These are phyloP conservation scores for Zaprionus nigranus DNA, from an alignment of 1,140 invertebrate genomes.

Conservation along the genomic window DNA sequence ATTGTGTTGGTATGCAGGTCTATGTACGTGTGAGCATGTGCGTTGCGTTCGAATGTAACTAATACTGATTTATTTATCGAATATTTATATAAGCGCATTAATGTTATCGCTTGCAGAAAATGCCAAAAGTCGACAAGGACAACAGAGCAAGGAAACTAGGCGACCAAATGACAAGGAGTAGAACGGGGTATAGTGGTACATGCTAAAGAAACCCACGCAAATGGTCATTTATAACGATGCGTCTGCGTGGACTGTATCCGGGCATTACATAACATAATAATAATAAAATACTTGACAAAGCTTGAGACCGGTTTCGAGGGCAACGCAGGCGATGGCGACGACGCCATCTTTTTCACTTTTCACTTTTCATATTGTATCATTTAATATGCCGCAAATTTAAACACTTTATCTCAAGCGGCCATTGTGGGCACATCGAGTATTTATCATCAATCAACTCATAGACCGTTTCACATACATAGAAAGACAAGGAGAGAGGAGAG, in stretches of 20 bases:
- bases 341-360: slow-evolving; percentile 25
- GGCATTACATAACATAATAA: slow-evolving; percentile 72
- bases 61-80: slow-evolving; percentile 79
- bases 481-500: background rate
- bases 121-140: slow-evolving; percentile 44
- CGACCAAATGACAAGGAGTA: background rate
- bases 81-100: slow-evolving; percentile 78
- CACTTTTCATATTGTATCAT: slow-evolving; percentile 72
- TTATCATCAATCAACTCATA: slow-evolving; percentile 80
- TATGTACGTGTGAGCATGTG: background rate
- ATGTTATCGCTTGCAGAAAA: slow-evolving; percentile 75
- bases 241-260: slow-evolving; percentile 33
- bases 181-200: slow-evolving; percentile 11
- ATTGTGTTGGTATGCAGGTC: background rate
- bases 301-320: slow-evolving; percentile 11
- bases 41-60: slow-evolving; percentile 44
- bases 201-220: slow-evolving; percentile 33
- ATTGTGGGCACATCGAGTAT: slow-evolving; percentile 57
- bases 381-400: slow-evolving; percentile 79
- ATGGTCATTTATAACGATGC: slow-evolving; percentile 79
- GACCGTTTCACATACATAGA: slow-evolving; percentile 60
- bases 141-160: slow-evolving; percentile 15
- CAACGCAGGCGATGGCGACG: slow-evolving; percentile 3
- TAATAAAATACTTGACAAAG: slow-evolving; percentile 48
- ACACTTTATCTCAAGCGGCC: slow-evolving; percentile 76